Base-by-base conservation (phyloP, 2,888 invertebrate genomes). In the Meteorus colon region DNA sequence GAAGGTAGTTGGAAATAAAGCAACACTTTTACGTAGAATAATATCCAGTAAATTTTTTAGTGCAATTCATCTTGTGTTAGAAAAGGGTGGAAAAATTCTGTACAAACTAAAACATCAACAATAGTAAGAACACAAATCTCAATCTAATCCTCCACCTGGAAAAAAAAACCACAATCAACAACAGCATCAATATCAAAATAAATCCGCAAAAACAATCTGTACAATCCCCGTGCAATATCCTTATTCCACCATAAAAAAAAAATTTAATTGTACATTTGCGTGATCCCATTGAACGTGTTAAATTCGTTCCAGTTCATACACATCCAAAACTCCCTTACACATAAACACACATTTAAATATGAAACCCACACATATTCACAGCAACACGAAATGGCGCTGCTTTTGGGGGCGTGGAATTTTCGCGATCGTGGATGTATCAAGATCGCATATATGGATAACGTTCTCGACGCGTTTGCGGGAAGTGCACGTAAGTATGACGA, bases 241-340 rank as follows among this genome's bases (percentile, higher is more conserved):
- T n/a, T 65, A n/a, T 8, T 41, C 10, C 19, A 6, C 12, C n/a
- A 19, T 2, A 37, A 37, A 37, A 65, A 62, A 62, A 51, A 48
- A 60, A 55, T 67, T 60, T 67, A 68, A 67, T 68, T 41, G 73
- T 27, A 55, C 37, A 66, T 73, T 73, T 51, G 73, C 59, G 66
- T 73, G 73, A 73, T 66, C 66, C 31, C 29, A 55, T 65, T 55
- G 19, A 55, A 55, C n/a, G 8, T 55, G 19, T 55, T 37, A 29
- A 73, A 73, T 73, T 73, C 65, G 73, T 73, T 73, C 34, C 66
- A 66, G 34, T 73, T 73, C 34, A 67, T 67, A 29, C n/a, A n/a
- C 8, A n/a, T n/a, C 5, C n/a, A 5, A 67, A 27, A 48, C 34
- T 4, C 16, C n/a, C 19, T 8, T 34, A 34, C 34, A 34, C 24